Conservation (phyloP, 2,797 vertebrate species). For the Potorous gilbertii region DNA sequence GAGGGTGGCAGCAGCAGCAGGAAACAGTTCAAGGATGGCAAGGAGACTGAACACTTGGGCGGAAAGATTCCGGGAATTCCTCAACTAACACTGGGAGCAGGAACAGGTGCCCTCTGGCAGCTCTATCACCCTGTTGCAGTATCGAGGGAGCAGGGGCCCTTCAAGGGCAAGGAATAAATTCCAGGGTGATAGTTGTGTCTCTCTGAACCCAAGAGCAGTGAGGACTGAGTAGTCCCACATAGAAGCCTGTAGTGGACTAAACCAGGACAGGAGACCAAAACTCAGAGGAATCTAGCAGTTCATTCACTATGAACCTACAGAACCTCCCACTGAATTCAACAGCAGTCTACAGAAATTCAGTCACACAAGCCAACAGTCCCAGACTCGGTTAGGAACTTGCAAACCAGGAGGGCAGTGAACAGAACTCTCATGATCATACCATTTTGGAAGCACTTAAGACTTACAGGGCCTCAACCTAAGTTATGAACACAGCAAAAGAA, state of each 20-base stretch:
- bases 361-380: background rate
- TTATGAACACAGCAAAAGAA: background rate
- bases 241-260: background rate
- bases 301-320: background rate
- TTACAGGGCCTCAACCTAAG: background rate
- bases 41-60: background rate
- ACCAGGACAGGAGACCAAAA: background rate
- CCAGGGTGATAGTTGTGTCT: background rate
- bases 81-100: background rate
- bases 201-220: background rate
- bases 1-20: background rate
- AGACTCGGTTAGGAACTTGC: background rate
- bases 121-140: background rate
- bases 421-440: background rate
- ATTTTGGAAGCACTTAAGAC: background rate
- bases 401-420: background rate
- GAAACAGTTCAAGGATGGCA: background rate
- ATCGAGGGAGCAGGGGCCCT: background rate
- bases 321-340: background rate
- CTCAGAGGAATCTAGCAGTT: background rate
- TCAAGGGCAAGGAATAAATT: background rate
- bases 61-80: background rate
- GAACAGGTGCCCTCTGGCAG: background rate
- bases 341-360: background rate
- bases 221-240: background rate